Conservation (phyloP, 2,888 invertebrate genomes). For the Glaucopsyche alexis region DNA sequence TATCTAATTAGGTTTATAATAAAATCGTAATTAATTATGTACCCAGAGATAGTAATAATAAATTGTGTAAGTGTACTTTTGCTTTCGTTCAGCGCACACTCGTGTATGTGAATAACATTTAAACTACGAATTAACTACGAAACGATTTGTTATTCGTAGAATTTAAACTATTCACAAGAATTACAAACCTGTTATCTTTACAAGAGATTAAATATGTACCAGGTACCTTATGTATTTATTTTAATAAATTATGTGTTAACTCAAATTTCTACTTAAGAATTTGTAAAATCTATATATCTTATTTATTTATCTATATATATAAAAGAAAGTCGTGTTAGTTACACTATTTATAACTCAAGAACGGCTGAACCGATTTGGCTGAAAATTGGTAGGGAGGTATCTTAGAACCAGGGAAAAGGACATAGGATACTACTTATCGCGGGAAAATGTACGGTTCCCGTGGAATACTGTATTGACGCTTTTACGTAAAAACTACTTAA, state of each 20-base stretch:
- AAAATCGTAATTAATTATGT: not conserved
- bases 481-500: too few species aligned
- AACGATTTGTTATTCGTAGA: too few species aligned
- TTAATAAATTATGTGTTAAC: not conserved
- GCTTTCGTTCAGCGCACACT: not conserved
- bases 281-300: not conserved
- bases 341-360: too few species aligned
- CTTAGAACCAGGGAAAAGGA: too few species aligned
- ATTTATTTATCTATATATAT: too few species aligned
- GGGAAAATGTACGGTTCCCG: too few species aligned
- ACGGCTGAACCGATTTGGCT: too few species aligned
- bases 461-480: too few species aligned
- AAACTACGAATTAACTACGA: not conserved
- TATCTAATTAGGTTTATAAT: not conserved
- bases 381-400: too few species aligned
- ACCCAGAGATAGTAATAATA: not conserved
- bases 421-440: too few species aligned
- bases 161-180: conserved; percentile 10
- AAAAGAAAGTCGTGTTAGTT: too few species aligned
- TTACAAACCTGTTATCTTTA: conserved; percentile 1
- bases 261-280: not conserved
- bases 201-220: not conserved
- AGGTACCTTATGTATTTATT: not conserved
- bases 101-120: not conserved
- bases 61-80: not conserved